Conservation (phyloP, 1,140 invertebrate species). For the Calephelis nemesis region DNA sequence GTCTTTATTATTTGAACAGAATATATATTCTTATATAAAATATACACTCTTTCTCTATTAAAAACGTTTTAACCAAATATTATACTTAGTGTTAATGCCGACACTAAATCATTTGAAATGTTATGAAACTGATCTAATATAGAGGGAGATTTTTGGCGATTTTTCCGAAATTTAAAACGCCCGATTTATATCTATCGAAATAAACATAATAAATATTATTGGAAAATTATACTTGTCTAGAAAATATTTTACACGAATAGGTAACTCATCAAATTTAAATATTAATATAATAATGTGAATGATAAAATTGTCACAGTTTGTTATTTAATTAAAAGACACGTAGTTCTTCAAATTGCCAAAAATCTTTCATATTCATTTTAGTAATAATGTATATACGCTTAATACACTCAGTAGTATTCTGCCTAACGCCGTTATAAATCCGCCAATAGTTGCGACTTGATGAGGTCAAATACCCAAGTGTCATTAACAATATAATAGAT, state of each 20-base stretch:
- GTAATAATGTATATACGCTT: slow-evolving; percentile 15
- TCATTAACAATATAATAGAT: slow-evolving; percentile 46
- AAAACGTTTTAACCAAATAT: slow-evolving; percentile 41
- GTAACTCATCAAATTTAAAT: too few species aligned
- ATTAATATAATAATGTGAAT: too few species aligned
- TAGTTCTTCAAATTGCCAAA: not conserved
- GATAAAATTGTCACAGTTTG: not conserved
- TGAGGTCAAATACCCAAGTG: slow-evolving; percentile 53
- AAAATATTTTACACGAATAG: too few species aligned
- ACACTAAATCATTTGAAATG: slow-evolving; percentile 52
- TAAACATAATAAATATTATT: too few species aligned
- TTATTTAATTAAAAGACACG: not conserved
- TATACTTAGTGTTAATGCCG: slow-evolving; percentile 28
- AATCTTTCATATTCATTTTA: slow-evolving; percentile 11
- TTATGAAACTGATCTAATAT: slow-evolving; percentile 5
- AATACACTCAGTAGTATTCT: slow-evolving; percentile 8
- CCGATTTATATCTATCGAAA: too few species aligned
- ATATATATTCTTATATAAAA: slow-evolving; percentile 68
- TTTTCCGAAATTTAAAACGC: not conserved
- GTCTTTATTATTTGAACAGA: slow-evolving; percentile 54
- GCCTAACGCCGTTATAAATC: slow-evolving; percentile 3
- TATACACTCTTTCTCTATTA: slow-evolving; percentile 55
- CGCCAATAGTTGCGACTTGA: not conserved
- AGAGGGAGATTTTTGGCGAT: slow-evolving; percentile 2
- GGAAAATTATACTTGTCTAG: too few species aligned